phyloP scores from a whole-genome alignment of 2,113 vertebrate genomes.

The Ammodytes dubius region DNA sequence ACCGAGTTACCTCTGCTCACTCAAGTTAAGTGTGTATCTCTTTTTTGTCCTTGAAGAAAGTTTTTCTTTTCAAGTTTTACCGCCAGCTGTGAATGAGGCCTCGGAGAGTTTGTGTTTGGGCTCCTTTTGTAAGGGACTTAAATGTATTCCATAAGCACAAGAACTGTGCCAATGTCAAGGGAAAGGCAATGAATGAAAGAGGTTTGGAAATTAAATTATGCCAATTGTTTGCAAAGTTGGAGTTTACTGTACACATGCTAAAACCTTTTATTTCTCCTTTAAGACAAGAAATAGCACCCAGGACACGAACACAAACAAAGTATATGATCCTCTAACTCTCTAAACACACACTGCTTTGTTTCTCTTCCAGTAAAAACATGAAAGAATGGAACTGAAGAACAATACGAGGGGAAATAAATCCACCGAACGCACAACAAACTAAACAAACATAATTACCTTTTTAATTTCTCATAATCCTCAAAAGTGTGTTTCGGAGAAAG shows the following conservation, averaged over 20 bases:
- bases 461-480: slow-evolving; percentile 5
- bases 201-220: neutral
- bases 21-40: slow-evolving; percentile 50
- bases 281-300: neutral
- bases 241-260: neutral
- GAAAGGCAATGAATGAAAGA: neutral
- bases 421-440: neutral
- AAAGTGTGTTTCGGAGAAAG: neutral
- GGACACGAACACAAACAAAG: neutral
- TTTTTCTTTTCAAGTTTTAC: slow-evolving; percentile 42
- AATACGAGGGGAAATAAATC: neutral
- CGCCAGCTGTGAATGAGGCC: slow-evolving; percentile 21
- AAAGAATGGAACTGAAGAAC: neutral
- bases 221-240: neutral
- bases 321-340: neutral
- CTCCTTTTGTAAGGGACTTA: slow-evolving; percentile 6
- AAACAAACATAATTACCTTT: neutral
- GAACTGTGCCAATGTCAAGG: neutral
- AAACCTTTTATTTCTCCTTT: neutral
- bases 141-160: neutral
- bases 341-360: neutral
- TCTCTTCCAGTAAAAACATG: neutral
- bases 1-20: slow-evolving; percentile 11
- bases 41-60: slow-evolving; percentile 61
- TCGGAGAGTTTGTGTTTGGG: slow-evolving; percentile 11